These are phyloP conservation scores for Hipposideros larvatus DNA, from an alignment of 2,797 vertebrate species.

Conservation along the genomic window DNA sequence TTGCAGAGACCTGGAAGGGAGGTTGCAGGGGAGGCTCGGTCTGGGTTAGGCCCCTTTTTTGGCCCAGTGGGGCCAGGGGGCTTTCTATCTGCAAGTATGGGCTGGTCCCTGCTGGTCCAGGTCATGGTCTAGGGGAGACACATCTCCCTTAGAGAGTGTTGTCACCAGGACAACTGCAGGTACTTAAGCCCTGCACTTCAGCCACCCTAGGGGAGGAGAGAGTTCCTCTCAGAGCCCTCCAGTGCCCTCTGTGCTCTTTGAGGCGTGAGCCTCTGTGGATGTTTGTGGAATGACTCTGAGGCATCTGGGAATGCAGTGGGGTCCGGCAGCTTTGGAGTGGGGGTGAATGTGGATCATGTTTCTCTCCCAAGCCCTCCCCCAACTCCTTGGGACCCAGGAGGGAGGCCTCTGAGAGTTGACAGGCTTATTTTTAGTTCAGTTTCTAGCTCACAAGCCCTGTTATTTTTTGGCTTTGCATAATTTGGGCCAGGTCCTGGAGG, in stretches of 20 bases:
- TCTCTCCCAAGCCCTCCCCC: slow-evolving; percentile 19
- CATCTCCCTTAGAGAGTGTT: neutral
- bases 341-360: neutral
- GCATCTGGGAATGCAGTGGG: neutral
- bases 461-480: slow-evolving; percentile 28
- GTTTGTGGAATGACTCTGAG: slow-evolving; percentile 11
- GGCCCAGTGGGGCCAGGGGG: neutral
- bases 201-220: neutral
- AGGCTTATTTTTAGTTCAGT: slow-evolving; percentile 68
- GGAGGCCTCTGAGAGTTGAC: neutral
- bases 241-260: neutral
- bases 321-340: neutral
- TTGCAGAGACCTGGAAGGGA: neutral
- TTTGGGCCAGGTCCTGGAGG: slow-evolving; percentile 45
- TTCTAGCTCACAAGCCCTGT: neutral
- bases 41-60: neutral
- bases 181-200: neutral
- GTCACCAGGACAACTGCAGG: neutral
- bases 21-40: neutral
- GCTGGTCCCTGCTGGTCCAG: neutral
- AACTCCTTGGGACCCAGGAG: neutral
- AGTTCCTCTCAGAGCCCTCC: neutral
- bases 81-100: neutral
- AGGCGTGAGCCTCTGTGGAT: neutral
- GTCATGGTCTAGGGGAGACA: neutral